Evolutionary conservation across 2,113 vertebrate genomes (phyloP).

Genomic region (Pedetes capensis): DNA sequence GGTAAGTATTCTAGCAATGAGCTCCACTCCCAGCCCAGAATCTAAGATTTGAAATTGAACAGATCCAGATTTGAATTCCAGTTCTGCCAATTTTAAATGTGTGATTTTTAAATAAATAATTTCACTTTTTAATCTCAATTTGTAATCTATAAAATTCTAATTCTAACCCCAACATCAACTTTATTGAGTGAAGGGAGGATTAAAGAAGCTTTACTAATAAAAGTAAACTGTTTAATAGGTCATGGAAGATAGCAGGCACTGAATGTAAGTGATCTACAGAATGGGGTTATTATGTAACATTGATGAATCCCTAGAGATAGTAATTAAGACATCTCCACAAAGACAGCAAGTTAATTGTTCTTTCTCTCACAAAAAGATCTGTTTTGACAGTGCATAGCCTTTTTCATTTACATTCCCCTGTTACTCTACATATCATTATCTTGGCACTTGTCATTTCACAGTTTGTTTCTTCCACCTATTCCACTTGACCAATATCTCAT

Average conservation of each 20-base stretch:
- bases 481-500: not conserved
- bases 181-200: not conserved
- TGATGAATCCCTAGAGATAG: not conserved
- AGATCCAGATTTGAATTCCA: not conserved
- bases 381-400: not conserved
- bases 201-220: conserved; percentile 6
- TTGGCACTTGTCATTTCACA: not conserved
- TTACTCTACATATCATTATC: not conserved
- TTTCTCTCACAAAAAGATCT: not conserved
- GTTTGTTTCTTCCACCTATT: not conserved
- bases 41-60: conserved; percentile 33
- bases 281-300: not conserved
- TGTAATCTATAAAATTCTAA: conserved; percentile 25
- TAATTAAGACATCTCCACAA: not conserved
- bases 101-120: not conserved
- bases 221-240: not conserved
- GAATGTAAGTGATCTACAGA: not conserved
- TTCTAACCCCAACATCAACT: conserved; percentile 17
- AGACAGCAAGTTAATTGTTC: not conserved
- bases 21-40: too few relatives aligned
- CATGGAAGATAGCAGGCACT: not conserved
- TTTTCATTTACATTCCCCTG: not conserved
- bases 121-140: not conserved
- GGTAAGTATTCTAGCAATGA: not conserved
- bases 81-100: not conserved